phyloP scores from a whole-genome alignment of 2,113 vertebrate species.

The Corvus moneduloides region DNA sequence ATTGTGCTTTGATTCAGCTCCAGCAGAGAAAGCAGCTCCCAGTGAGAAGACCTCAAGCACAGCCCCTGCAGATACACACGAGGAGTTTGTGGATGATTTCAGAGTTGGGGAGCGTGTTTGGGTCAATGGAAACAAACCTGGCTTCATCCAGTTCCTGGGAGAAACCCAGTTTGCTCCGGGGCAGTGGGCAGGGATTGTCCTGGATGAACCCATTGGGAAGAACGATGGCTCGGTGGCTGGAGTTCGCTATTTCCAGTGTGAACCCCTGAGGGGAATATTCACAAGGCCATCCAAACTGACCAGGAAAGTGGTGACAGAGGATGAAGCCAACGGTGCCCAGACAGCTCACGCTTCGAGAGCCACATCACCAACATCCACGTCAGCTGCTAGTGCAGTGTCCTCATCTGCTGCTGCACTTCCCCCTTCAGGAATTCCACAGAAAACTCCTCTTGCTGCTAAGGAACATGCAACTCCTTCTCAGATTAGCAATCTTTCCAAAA shows the following conservation, averaged over 20 bases:
- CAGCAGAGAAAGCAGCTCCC: constrained; percentile 69
- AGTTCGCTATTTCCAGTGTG: constrained; percentile 95
- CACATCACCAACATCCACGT: constrained; percentile 83
- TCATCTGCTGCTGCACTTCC: constrained; percentile 45
- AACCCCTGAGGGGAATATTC: constrained; percentile 91
- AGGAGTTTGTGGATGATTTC: constrained; percentile 85
- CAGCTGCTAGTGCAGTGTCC: constrained; percentile 56
- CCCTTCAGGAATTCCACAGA: constrained; percentile 65
- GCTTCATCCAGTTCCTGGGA: constrained; percentile 92
- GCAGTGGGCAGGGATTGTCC: constrained; percentile 96
- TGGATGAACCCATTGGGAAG: constrained; percentile 97
- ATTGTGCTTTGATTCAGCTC: constrained; percentile 52
- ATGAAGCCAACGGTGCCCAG: constrained; percentile 86
- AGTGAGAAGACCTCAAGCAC: constrained; percentile 72
- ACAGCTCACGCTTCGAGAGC: constrained; percentile 76
- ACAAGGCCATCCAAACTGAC: constrained; percentile 94
- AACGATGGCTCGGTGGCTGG: constrained; percentile 96
- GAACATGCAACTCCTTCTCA: constrained; percentile 68
- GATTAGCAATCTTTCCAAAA: constrained; percentile 84
- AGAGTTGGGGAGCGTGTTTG: constrained; percentile 93
- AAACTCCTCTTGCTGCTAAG: constrained; percentile 61
- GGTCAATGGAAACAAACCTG: constrained; percentile 97
- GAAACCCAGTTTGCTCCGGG: constrained; percentile 97
- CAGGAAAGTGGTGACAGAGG: constrained; percentile 77
- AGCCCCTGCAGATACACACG: constrained; percentile 68